Base-by-base conservation (phyloP, 2,113 vertebrate genomes). In the Protomyctophum bolini region DNA sequence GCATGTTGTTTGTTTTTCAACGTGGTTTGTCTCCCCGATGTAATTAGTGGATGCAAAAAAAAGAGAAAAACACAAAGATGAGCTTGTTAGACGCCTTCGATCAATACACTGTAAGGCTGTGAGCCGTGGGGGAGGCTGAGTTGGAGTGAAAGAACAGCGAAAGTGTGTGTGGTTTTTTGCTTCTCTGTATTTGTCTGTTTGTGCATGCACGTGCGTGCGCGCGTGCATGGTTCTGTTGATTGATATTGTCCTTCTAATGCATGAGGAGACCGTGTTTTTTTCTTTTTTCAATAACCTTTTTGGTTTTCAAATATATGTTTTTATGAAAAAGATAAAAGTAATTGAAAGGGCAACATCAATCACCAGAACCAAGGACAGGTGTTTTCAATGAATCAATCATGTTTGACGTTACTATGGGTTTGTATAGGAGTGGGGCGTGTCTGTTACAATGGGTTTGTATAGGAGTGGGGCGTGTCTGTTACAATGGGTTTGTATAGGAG, bases 21-120 rank as follows among this genome's bases (percentile, higher is more conserved):
- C 61, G 62, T 75, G 71, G 80, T 77, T 72, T 64, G 21, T 81
- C 79, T 73, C 72, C 91, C 90, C 90, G 50, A 70, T 87, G 92
- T 88, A 91, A 92, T 92, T 91, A 93, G 87, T 70, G 88, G 91
- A 80, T 64, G 73, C 70, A 63, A 77, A 87, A 92, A 88, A 41
- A 41, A 41, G 4, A 41, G 5, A 6, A 41, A 41, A 41, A 41
- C 33, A 95, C 94, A 96, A 95, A 95, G 93, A 90, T 81, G 82
- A 87, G 92, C 91, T 95, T 95, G 94, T 96, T 94, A 86, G 89
- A 77, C 86, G 47, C 85, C 93, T 84, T 86, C 90, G 90, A 91
- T 93, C 93, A 91, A 91, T 91, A 86, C 91, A 91, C 93, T 92
- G 91, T 86, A 86, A 89, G 69, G 75, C 49, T 60, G 83, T 48